Evolutionary conservation across 1,140 invertebrate species (phyloP).

Genomic region (Armadillidium nasatum): DNA sequence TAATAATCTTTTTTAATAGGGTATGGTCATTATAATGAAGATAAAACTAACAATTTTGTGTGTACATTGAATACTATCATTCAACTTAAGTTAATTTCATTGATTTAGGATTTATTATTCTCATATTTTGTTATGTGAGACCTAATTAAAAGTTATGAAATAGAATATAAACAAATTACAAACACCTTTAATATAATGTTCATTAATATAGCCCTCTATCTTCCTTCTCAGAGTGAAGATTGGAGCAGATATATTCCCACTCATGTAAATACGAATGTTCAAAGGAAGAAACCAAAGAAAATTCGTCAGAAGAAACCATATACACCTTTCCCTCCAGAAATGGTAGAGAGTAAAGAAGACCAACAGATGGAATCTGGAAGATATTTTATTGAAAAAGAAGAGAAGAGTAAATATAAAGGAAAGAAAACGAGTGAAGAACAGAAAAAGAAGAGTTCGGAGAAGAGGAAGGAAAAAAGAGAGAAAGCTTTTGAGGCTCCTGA

Average conservation of each 20-base stretch:
- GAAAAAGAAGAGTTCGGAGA: not conserved
- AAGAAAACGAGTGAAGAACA: not conserved
- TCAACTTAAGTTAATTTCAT: too few species aligned
- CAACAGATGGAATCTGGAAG: not conserved
- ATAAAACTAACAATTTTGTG: too few species aligned
- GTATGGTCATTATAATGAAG: too few species aligned
- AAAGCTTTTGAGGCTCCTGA: not conserved
- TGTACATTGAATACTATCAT: too few species aligned
- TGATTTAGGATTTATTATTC: too few species aligned
- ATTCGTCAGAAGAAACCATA: not conserved
- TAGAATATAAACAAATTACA: too few species aligned
- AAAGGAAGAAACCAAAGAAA: not conserved
- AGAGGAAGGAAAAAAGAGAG: not conserved
- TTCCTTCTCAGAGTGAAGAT: not conserved
- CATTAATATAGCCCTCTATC: not conserved
- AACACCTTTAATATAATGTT: too few species aligned
- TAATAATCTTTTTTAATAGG: too few species aligned
- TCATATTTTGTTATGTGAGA: too few species aligned
- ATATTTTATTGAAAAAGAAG: not conserved
- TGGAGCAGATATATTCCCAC: not conserved
- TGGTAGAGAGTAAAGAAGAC: not conserved
- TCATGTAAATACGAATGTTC: not conserved
- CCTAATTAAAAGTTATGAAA: too few species aligned
- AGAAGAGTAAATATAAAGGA: not conserved
- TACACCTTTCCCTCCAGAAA: constrained; percentile 4